These are phyloP conservation scores for Leiothrix lutea DNA, from an alignment of 2,113 vertebrate species.

Conservation along the genomic window DNA sequence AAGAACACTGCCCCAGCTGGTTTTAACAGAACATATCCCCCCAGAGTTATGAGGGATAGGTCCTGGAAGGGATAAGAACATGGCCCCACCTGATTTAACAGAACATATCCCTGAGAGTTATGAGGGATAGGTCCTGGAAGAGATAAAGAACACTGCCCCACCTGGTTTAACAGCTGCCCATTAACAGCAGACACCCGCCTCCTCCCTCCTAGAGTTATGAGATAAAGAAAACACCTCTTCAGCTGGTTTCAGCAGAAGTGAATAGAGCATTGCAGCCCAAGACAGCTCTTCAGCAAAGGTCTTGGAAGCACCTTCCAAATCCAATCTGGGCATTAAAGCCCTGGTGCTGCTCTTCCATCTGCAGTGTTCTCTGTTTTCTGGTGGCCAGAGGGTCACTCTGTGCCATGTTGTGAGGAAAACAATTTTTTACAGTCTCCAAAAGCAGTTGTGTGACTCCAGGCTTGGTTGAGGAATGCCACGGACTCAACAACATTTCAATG, in stretches of 20 bases:
- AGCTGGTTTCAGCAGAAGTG: not conserved
- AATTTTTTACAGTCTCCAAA: rapidly evolving
- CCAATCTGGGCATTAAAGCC: rapidly evolving
- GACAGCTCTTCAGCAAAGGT: not conserved
- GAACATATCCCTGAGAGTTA: too few species aligned
- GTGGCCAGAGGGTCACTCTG: too few species aligned
- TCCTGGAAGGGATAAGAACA: too few species aligned
- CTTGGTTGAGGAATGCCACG: rapidly evolving
- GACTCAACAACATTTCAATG: not conserved
- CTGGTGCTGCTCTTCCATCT: rapidly evolving
- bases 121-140: too few species aligned
- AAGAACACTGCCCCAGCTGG: too few species aligned
- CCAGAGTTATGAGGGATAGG: too few species aligned
- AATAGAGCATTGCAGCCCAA: not conserved
- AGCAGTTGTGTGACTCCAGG: rapidly evolving
- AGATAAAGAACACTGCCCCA: too few species aligned
- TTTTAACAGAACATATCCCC: too few species aligned
- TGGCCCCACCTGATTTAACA: too few species aligned
- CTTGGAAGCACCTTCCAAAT: not conserved
- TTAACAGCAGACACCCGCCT: not conserved
- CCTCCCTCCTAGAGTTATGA: not conserved
- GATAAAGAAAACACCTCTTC: not conserved
- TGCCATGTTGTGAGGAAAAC: rapidly evolving
- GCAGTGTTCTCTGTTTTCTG: rapidly evolving
- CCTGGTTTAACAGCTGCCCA: too few species aligned